phyloP scores from a whole-genome alignment of 2,113 vertebrate genomes.

The Chitala chitala region DNA sequence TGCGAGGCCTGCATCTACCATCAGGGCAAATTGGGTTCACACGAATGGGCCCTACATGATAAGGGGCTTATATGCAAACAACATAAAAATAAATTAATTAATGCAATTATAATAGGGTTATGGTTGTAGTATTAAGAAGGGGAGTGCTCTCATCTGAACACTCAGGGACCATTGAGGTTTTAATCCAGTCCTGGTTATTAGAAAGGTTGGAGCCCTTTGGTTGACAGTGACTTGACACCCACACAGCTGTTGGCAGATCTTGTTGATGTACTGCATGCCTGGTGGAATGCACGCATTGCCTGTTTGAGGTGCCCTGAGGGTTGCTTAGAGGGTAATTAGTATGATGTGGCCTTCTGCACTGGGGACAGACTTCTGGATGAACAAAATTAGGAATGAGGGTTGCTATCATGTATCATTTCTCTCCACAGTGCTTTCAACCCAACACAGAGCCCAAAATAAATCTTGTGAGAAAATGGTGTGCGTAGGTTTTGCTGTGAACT shows the following conservation, averaged over 20 bases:
- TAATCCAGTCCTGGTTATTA: background rate
- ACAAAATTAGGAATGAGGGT: conserved; percentile 29
- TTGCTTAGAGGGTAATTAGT: conserved; percentile 40
- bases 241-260: conserved; percentile 14
- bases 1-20: too few relatives aligned
- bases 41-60: too few relatives aligned
- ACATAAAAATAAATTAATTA: background rate
- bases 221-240: background rate
- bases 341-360: conserved; percentile 29
- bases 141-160: too few relatives aligned
- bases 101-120: too few relatives aligned
- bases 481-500: too few relatives aligned
- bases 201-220: background rate
- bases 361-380: conserved; percentile 30
- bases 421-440: too few relatives aligned
- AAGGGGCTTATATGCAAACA: background rate
- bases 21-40: too few relatives aligned
- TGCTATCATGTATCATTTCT: conserved; percentile 36
- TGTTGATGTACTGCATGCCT: background rate
- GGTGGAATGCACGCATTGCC: background rate
- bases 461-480: too few relatives aligned
- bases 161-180: too few relatives aligned
- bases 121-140: too few relatives aligned
- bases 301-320: conserved; percentile 28
- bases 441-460: too few relatives aligned